phyloP scores from a whole-genome alignment of 2,888 invertebrate genomes.

The Scaptomyza reducta region DNA sequence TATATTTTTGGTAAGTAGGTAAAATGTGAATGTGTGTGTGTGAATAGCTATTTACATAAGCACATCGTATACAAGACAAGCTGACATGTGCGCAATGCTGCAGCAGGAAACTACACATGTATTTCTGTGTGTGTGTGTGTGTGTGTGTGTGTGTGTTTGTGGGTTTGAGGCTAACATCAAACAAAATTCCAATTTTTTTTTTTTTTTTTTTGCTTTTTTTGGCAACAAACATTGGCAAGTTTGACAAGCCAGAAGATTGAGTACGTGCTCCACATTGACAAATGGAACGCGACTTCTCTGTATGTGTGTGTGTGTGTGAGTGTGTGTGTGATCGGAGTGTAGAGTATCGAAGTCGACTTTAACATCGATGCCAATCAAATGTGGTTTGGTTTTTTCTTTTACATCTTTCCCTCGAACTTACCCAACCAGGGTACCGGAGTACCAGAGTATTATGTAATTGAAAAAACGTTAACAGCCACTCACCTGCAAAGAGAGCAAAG shows the following conservation, averaged over 20 bases:
- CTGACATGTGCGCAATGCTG: conserved; percentile 38
- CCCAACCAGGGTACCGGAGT: conserved; percentile 3
- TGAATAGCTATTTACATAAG: conserved; percentile 10
- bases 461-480: conserved; percentile 45
- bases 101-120: conserved; percentile 7
- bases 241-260: conserved; percentile 79
- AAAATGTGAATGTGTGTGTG: conserved; percentile 9
- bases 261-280: conserved; percentile 77
- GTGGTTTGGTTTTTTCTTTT: conserved; percentile 3
- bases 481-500: conserved; percentile 65
- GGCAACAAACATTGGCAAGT: conserved; percentile 72
- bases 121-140: background rate
- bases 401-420: conserved; percentile 33
- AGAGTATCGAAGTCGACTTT: conserved; percentile 3
- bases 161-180: conserved; percentile 37
- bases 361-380: conserved; percentile 29
- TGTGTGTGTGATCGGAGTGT: background rate
- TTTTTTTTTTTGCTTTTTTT: conserved; percentile 30
- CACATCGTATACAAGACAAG: conserved; percentile 26
- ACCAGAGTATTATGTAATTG: conserved; percentile 35
- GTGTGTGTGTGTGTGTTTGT: background rate
- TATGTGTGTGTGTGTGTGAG: background rate
- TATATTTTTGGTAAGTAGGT: conserved; percentile 8
- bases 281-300: conserved; percentile 60
- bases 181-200: conserved; percentile 25